Conservation (phyloP, 2,888 invertebrate species). For the Tromatobia lineatoria region DNA sequence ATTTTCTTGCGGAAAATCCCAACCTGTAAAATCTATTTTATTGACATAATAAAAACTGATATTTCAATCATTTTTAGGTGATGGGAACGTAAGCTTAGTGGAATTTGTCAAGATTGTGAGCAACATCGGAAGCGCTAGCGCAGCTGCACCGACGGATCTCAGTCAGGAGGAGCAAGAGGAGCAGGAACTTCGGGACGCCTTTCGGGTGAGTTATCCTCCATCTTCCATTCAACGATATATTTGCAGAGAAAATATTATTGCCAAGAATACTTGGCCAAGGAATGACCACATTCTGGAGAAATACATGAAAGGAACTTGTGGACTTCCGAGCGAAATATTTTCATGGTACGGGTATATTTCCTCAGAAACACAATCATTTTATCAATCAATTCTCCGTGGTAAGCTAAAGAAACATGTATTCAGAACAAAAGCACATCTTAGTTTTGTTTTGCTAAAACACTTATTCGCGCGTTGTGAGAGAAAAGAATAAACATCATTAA, state of each 20-base stretch:
- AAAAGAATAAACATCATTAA: no score
- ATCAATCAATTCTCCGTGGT: slow-evolving; percentile 8
- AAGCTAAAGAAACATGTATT: slow-evolving; percentile 31
- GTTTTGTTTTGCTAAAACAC: no score
- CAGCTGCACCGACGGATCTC: slow-evolving; percentile 88
- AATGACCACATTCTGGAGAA: slow-evolving; percentile 25
- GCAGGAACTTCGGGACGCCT: slow-evolving; percentile 93
- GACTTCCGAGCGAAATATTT: slow-evolving; percentile 12
- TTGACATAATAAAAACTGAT: neutral
- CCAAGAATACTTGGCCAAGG: slow-evolving; percentile 34
- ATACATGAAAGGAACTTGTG: slow-evolving; percentile 2
- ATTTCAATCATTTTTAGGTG: slow-evolving; percentile 86
- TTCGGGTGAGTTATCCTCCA: slow-evolving; percentile 87
- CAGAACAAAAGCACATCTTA: neutral
- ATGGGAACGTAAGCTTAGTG: slow-evolving; percentile 95
- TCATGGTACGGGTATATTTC: neutral
- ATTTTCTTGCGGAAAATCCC: no score
- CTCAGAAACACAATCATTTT: slow-evolving; percentile 42
- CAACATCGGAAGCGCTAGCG: slow-evolving; percentile 89
- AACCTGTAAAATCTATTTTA: neutral
- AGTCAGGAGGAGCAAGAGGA: slow-evolving; percentile 93
- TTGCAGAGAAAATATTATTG: slow-evolving; percentile 59
- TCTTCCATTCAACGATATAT: slow-evolving; percentile 22
- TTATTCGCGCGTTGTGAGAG: no score
- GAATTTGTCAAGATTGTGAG: slow-evolving; percentile 95